A percentile compares a stretch with the other conserved stretches of the same genome.
Conservation (phyloP, 2,888 invertebrate species). For the Amphipyra berbera region DNA sequence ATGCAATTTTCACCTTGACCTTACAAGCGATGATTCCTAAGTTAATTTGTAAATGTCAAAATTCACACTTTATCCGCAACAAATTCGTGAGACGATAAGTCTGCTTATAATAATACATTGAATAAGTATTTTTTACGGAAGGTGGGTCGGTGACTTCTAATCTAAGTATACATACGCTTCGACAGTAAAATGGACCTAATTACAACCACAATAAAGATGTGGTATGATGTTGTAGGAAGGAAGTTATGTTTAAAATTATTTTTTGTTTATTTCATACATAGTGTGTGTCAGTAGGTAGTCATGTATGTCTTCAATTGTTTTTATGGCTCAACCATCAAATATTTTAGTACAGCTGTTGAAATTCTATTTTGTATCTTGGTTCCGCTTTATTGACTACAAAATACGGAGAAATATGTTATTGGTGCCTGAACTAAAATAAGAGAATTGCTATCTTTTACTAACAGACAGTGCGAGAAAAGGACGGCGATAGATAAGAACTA, state of each 20-base stretch:
- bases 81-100: slow-evolving; percentile 51
- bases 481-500: too few species aligned
- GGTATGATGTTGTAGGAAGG: not conserved
- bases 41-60: slow-evolving; percentile 12
- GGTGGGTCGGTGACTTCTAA: slow-evolving; percentile 51
- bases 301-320: slow-evolving; percentile 51
- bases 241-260: slow-evolving; percentile 14
- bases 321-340: slow-evolving; percentile 13
- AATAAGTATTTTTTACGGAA: slow-evolving; percentile 38
- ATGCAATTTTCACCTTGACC: too few species aligned
- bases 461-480: too few species aligned
- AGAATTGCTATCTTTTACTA: too few species aligned
- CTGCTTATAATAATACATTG: slow-evolving; percentile 39
- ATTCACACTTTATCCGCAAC: slow-evolving; percentile 26
- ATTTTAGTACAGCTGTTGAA: not conserved
- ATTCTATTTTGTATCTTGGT: not conserved
- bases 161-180: slow-evolving; percentile 1
- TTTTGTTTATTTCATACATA: slow-evolving; percentile 7
- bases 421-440: too few species aligned
- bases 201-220: fast-evolving
- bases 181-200: slow-evolving; percentile 27
- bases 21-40: too few species aligned
- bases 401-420: not conserved
- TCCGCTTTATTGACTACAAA: not conserved
- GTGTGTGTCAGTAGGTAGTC: slow-evolving; percentile 62